Conservation (phyloP, 2,888 invertebrate genomes). For the Pyrochroa serraticornis region DNA sequence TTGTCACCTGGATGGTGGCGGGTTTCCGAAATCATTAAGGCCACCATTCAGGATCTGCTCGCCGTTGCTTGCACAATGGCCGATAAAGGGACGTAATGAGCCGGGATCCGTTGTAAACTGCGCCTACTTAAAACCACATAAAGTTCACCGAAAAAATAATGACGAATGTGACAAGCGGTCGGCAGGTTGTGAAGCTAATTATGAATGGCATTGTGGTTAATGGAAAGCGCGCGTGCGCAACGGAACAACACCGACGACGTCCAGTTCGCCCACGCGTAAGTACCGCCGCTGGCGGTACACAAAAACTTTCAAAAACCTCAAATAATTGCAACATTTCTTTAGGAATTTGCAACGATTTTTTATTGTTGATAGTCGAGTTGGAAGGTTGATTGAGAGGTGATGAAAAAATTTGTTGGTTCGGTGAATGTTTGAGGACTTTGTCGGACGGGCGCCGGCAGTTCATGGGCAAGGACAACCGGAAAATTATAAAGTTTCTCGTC, state of each 20-base stretch:
- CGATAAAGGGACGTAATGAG: constrained; percentile 29
- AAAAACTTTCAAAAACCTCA: no score
- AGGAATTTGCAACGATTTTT: no score
- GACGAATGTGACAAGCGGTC: constrained; percentile 28
- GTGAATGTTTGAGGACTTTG: no score
- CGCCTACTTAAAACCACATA: constrained; percentile 29
- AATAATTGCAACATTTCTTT: no score
- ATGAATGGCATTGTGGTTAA: constrained; percentile 27
- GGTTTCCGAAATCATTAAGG: constrained; percentile 28
- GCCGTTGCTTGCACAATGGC: constrained; percentile 13
- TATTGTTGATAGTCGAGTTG: no score
- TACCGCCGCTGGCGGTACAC: background rate
- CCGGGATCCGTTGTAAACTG: constrained; percentile 27
- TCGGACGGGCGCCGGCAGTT: no score
- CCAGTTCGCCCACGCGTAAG: constrained; percentile 14
- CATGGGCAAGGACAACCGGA: no score
- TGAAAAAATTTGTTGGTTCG: no score
- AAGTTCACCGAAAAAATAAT: constrained; percentile 25
- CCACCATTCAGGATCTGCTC: constrained; percentile 19
- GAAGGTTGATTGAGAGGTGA: no score
- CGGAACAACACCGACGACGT: constrained; percentile 19
- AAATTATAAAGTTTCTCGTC: no score
- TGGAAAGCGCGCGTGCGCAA: constrained; percentile 19
- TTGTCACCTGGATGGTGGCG: constrained; percentile 24
- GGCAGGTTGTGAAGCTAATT: constrained; percentile 28